Evolutionary conservation across 2,113 vertebrate genomes (phyloP).

Genomic region (Dinomys branickii): DNA sequence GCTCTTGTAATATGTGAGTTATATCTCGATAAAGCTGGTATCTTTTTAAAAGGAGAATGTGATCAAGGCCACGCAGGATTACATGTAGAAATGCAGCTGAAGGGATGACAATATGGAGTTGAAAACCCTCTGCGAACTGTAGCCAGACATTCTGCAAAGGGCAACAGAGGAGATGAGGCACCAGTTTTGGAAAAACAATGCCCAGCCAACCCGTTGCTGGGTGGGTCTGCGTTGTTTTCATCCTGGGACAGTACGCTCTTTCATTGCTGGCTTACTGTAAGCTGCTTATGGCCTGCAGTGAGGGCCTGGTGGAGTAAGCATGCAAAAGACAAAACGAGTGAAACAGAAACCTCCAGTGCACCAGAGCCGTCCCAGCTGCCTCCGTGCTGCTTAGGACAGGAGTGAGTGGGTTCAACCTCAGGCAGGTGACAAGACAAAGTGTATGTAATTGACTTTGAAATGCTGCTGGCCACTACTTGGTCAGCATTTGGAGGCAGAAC

Average conservation of each 20-base stretch:
- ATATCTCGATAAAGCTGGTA: not conserved
- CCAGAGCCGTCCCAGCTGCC: accelerated
- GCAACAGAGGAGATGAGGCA: not conserved
- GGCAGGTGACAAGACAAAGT: not conserved
- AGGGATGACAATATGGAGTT: not conserved
- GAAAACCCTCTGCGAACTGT: not conserved
- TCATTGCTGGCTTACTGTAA: not conserved
- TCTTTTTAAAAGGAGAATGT: not conserved
- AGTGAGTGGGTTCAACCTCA: not conserved
- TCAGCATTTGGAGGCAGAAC: not conserved
- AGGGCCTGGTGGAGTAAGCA: not conserved
- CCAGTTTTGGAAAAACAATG: conserved; percentile 59
- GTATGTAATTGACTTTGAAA: not conserved
- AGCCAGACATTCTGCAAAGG: conserved; percentile 1
- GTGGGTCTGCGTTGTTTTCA: conserved; percentile 22
- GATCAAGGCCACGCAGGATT: not conserved
- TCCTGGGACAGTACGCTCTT: not conserved
- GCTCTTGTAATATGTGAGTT: not conserved
- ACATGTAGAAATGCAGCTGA: not conserved
- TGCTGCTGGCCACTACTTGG: not conserved
- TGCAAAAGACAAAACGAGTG: not conserved
- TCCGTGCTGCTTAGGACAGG: not conserved
- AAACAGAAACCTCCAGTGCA: not conserved
- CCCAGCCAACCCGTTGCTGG: conserved; percentile 33
- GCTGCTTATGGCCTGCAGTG: not conserved